Conservation (phyloP, 2,888 invertebrate genomes). For the Drosophila meridionalis region DNA sequence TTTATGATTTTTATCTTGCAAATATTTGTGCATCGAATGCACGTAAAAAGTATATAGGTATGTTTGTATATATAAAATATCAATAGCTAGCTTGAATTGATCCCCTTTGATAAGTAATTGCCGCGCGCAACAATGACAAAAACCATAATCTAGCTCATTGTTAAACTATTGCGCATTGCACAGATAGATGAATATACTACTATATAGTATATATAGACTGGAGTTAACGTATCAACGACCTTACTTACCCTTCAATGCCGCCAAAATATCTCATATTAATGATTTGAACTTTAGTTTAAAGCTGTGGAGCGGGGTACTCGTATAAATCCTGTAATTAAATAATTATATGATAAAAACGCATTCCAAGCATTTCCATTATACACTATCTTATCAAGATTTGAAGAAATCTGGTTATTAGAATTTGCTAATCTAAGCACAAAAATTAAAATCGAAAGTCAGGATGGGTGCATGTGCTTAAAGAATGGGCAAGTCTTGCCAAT, state of each 20-base stretch:
- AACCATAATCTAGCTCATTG: conserved; percentile 29
- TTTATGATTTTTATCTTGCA: neutral
- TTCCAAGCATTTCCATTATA: conserved; percentile 19
- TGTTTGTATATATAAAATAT: neutral
- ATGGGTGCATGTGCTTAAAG: conserved; percentile 45
- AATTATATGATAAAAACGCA: conserved; percentile 19
- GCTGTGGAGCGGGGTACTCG: conserved; percentile 7
- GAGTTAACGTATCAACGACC: conserved; percentile 32
- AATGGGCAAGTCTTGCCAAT: conserved; percentile 32
- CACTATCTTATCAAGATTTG: conserved; percentile 55
- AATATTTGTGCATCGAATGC: neutral
- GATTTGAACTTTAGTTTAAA: conserved; percentile 15
- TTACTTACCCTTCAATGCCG: conserved; percentile 82
- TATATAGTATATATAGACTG: conserved; percentile 14
- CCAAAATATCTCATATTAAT: conserved; percentile 80
- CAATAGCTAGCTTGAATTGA: conserved; percentile 9
- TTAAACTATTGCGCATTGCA: conserved; percentile 46
- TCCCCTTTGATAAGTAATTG: conserved; percentile 33
- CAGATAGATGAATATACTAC: conserved; percentile 18
- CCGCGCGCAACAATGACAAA: neutral
- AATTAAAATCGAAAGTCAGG: conserved; percentile 32
- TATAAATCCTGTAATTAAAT: conserved; percentile 43
- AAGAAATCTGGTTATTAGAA: conserved; percentile 3
- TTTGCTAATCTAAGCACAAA: conserved; percentile 29
- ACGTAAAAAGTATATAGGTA: neutral